Base-by-base conservation (phyloP, 2,797 vertebrate species). In the Tangara arthus region DNA sequence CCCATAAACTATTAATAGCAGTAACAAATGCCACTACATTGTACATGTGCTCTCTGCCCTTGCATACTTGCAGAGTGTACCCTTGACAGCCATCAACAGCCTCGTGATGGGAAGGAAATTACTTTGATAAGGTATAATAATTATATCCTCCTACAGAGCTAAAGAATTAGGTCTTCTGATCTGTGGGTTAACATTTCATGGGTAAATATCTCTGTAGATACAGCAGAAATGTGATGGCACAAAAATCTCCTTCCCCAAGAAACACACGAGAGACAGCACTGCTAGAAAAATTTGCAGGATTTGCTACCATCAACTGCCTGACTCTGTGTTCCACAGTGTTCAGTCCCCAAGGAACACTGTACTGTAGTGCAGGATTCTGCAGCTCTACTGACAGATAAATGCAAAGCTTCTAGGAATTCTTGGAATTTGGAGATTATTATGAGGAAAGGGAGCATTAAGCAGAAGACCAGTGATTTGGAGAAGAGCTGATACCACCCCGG, bases 311-410 rank as follows among this genome's bases (percentile, higher is more conserved):
- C 46, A 28, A 1, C 4, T 42, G 21, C 12, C 44, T 60, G 37
- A 16, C 11, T 64, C 10, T 37, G 0, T 18, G n/a, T 27, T 42
- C 39, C 46, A 68, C 3, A 19, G 3, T 0, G 0, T 26, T 61
- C 42, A 34, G 28, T 18, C 76, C 49, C 34, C n/a, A 55, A 34
- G 15, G 32, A 42, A n/a, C 26, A 88, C 30, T 4, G 24, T 2
- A 18, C 5, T 19, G 3, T 5, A 34, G 16, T 11, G 24, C 3
- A 75, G 50, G 37, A 81, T 47, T 64, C 46, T 83, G 11, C 46
- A 90, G 34, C 11, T 22, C 22, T 68, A 4, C 28, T 52, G 50
- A 65, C 2, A 91, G 65, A 83, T 47, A 88, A 42, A 69, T 11
- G 7, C 7, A 85, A 69, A 69, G 27, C 12, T 59, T 79, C 12